Base-by-base conservation (phyloP, 2,888 invertebrate species). In the Listrodromus nycthemerus region DNA sequence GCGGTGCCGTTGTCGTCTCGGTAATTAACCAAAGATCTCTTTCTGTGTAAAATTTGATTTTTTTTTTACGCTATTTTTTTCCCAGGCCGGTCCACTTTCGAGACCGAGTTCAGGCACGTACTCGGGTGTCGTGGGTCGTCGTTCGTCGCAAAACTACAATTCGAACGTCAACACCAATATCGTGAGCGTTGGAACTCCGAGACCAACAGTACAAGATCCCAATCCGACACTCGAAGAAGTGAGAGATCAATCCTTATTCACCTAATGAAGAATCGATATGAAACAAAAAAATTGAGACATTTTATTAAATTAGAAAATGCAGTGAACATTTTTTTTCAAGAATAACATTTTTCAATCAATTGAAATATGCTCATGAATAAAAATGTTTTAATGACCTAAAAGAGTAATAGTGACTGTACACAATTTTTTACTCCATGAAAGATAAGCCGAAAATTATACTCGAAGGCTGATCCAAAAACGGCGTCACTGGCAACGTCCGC, bases 401-500 rank as follows among this genome's bases (percentile, higher is more conserved):
- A 45, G 16, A 3, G 16, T 16, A 2, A 45, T 16, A 45, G 2
- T 45, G 41, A 45, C 41, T 4, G 41, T 16, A 45, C 3, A 16
- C 2, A 45, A 45, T 45, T 8, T 48, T 13, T 30, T 8, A 10
- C 7, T 52, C 10, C n/a, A 30, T 0, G 10, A 65, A 45, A 84
- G 81, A 13, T 73, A 6, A 27, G 61, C 6, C 21, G 52, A 10
- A 77, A 80, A 33, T 19, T 52, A 16, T 10, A 27, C 52, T 8
- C 13, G 0, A 70, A 81, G 2, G 76, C 58, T 30, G 45, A 80
- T 45, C 13, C 33, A 27, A 61, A 27, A 69, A 76, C 27, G 10
- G 78, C 71, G 13, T 67, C 67, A 30, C 69, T 58, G n/a, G 85
- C 74, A 7, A 61, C 74, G 80, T 91, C 6, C 80, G 90, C 75